Evolutionary conservation across 2,797 vertebrate species (phyloP).

Genomic region (Schizopygopsis pylzovi): DNA sequence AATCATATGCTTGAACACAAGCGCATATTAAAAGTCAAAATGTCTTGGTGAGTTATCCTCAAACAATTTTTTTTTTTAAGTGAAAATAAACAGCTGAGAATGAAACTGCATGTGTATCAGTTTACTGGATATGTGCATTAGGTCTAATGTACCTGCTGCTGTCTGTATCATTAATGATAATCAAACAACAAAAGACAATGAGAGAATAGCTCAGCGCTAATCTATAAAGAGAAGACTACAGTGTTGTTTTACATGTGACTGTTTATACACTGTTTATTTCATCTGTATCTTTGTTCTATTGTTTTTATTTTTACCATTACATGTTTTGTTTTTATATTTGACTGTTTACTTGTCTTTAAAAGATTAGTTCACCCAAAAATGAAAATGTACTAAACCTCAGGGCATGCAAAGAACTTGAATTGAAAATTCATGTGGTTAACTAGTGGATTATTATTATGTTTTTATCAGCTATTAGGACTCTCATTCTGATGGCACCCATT

Average conservation of each 20-base stretch:
- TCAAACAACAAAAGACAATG: not conserved
- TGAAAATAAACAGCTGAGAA: not conserved
- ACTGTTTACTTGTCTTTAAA: too few species aligned
- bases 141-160: not conserved
- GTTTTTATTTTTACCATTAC: too few species aligned
- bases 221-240: not conserved
- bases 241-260: not conserved
- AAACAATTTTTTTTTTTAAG: not conserved
- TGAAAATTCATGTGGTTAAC: too few species aligned
- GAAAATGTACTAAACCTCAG: too few species aligned
- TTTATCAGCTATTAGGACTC: too few species aligned
- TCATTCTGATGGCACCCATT: too few species aligned
- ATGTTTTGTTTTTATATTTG: too few species aligned
- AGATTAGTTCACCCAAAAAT: too few species aligned
- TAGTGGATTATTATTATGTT: too few species aligned
- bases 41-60: not conserved
- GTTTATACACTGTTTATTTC: not conserved
- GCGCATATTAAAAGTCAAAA: not conserved
- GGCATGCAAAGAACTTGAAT: too few species aligned
- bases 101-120: not conserved
- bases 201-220: not conserved
- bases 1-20: not conserved
- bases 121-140: too few species aligned
- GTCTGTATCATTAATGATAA: not conserved
- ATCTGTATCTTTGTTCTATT: too few species aligned